A percentile compares a stretch with the other conserved stretches of the same genome.
Conservation (phyloP, 2,113 vertebrate species). For the Hydrolagus affinis region DNA sequence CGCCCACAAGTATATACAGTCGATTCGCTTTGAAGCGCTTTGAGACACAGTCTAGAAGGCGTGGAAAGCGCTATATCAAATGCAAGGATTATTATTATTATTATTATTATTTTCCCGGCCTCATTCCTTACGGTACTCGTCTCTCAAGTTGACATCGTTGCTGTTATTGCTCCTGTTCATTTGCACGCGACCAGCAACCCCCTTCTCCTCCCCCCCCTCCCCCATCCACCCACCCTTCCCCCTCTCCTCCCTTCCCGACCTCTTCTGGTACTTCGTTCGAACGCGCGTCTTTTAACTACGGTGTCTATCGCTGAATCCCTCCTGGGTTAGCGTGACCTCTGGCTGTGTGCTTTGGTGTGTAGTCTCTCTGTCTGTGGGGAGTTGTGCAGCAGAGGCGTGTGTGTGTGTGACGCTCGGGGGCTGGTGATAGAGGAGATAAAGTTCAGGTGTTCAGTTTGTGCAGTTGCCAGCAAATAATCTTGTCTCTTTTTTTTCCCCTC, state of each 20-base stretch:
- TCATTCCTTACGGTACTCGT: too few relatives aligned
- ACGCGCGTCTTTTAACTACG: not conserved
- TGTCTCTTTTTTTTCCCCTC: conserved; percentile 46
- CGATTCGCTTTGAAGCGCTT: too few relatives aligned
- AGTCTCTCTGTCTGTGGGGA: conserved; percentile 32
- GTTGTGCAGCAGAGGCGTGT: not conserved
- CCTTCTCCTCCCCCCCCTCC: not conserved
- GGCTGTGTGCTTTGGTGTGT: conserved; percentile 11
- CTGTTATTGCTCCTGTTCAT: too few relatives aligned
- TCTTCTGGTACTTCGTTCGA: not conserved
- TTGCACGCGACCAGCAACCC: too few relatives aligned
- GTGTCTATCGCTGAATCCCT: conserved; percentile 30
- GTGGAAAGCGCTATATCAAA: too few relatives aligned
- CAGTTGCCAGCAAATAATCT: conserved; percentile 31
- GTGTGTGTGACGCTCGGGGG: not conserved
- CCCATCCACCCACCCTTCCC: conserved; percentile 29
- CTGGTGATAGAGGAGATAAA: not conserved
- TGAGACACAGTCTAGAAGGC: too few relatives aligned
- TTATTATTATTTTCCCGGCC: too few relatives aligned
- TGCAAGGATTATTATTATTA: too few relatives aligned
- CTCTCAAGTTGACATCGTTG: too few relatives aligned
- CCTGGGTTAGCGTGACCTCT: conserved; percentile 12
- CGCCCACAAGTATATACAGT: too few relatives aligned
- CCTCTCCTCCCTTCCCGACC: conserved; percentile 19
- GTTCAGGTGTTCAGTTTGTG: not conserved